Conservation (phyloP, 2,797 vertebrate genomes). For the Bucorvus abyssinicus region DNA sequence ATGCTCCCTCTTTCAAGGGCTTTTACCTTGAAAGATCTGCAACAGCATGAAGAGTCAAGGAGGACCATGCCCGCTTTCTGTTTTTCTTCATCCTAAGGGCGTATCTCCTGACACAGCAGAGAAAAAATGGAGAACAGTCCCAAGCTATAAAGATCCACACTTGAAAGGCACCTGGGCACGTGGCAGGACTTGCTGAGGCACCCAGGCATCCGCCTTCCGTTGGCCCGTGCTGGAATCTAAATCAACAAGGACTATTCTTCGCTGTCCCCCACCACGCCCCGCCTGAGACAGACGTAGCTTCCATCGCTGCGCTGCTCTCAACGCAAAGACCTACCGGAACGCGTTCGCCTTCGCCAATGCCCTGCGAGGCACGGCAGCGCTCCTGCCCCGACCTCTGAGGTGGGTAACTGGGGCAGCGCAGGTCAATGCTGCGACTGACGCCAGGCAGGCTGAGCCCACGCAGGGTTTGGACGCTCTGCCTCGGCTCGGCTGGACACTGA, state of each 20-base stretch:
- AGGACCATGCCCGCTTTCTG: neutral
- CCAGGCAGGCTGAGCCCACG: accelerated
- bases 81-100: neutral
- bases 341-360: neutral
- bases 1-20: neutral
- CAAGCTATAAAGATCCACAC: neutral
- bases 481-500: accelerated
- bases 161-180: neutral
- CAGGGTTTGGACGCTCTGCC: neutral
- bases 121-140: neutral
- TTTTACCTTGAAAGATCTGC: neutral
- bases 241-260: neutral
- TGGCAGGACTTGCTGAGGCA: neutral
- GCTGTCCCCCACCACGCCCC: accelerated
- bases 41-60: neutral
- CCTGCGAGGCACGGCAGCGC: accelerated
- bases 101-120: neutral
- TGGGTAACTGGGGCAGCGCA: accelerated
- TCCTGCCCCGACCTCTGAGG: accelerated
- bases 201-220: neutral
- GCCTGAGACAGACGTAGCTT: neutral
- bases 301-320: neutral
- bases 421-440: accelerated
- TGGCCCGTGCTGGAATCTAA: neutral
- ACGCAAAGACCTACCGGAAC: neutral